Base-by-base conservation (phyloP, 2,888 invertebrate species). In the Rapana venosa region DNA sequence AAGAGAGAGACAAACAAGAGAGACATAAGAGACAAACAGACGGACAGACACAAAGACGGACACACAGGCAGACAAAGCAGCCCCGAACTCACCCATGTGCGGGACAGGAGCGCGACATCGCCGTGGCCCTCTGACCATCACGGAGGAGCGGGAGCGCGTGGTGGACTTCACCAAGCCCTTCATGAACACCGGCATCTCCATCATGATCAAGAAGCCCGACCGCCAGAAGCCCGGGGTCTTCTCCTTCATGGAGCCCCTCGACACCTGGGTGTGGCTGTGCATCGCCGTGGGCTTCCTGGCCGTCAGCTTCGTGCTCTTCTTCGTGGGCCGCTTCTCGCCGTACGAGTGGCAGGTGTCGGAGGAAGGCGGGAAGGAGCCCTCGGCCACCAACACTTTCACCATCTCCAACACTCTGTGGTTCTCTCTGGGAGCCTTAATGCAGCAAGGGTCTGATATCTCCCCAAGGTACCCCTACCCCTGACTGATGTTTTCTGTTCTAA, bases 141-240 rank as follows among this genome's bases (percentile, higher is more conserved):
- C 98, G 85, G 97, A 98, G 32, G 98, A 98, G 96, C 97, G 99
- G 81, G 98, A 99, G 96, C 97, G 98, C 92, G 98, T 98, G 92
- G 98, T 99, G 94, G 99, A 99, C 96, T 99, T 99, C 96, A 98
- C 98, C 95, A 99, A 99, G 96, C 99, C 99, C 11, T 99, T 99
- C 97, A 98, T 99, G 98, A 98, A 98, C 47, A 97, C 99, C 91
- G 99, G 99, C 91, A 98, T 98, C 95, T 98, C 98, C 94, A 98
- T 99, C 93, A 98, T 98, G 98, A 98, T 98, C 95, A 98, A 98
- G 96, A 98, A 98, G 96, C 98, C 98, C 35, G 97, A 98, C 94
- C 98, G 98, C 96, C 98, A 98, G 96, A 98, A 98, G 95, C 98
- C 99, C 26, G 98, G 98, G 83, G 98, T 99, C 77, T 99, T 99